These are phyloP conservation scores for Anticlea derivata DNA, from an alignment of 2,888 invertebrate genomes.

Conservation along the genomic window DNA sequence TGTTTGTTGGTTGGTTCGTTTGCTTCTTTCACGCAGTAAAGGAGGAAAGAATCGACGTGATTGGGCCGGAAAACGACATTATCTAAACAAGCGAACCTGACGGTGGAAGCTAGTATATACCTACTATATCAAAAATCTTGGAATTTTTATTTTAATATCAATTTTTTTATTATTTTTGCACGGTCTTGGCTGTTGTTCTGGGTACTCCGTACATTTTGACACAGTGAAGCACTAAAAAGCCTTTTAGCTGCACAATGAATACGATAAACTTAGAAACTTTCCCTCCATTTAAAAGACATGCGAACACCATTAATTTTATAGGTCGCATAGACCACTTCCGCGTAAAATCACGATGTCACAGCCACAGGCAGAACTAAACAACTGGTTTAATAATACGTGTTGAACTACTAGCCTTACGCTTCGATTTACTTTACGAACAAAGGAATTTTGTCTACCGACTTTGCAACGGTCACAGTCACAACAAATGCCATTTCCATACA, in stretches of 20 bases:
- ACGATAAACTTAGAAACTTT: conserved; percentile 32
- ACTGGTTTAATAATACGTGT: not conserved
- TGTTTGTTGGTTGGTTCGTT: too few species aligned
- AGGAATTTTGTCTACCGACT: too few species aligned
- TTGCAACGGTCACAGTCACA: too few species aligned
- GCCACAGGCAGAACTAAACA: not conserved
- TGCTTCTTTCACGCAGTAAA: too few species aligned
- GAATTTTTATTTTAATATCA: not conserved
- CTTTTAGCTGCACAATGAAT: conserved; percentile 19
- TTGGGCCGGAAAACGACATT: too few species aligned
- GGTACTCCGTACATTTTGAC: conserved; percentile 6
- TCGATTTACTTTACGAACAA: too few species aligned
- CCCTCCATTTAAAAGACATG: conserved; percentile 57
- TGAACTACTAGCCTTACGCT: too few species aligned
- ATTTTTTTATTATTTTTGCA: not conserved
- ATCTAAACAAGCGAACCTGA: too few species aligned
- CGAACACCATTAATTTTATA: conserved; percentile 67
- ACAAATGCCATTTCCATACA: too few species aligned
- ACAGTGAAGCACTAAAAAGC: conserved; percentile 6
- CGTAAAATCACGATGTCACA: conserved; percentile 4
- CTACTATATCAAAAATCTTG: not conserved
- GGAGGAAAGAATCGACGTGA: too few species aligned
- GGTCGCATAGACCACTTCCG: conserved; percentile 43
- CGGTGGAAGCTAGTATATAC: too few species aligned
- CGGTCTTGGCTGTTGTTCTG: too few species aligned